Evolutionary conservation across 1,140 invertebrate species (phyloP).

Genomic region (Parapsyche elsis): DNA sequence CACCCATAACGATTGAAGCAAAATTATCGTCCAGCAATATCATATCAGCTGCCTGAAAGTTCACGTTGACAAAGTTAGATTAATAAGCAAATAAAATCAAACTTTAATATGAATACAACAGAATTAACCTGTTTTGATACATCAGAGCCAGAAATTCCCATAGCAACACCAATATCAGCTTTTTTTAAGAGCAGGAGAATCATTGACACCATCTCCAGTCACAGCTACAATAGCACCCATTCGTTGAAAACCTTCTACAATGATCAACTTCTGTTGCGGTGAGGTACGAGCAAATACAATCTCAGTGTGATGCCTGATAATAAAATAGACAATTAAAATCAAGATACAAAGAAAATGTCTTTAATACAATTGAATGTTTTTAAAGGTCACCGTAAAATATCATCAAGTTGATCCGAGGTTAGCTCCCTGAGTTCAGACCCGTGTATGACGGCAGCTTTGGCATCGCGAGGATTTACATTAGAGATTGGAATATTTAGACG

Average conservation of each 20-base stretch:
- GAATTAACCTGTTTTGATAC: constrained; percentile 75
- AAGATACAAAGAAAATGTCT: too few species aligned
- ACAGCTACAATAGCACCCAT: constrained; percentile 82
- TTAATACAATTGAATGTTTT: too few species aligned
- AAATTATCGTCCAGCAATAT: constrained; percentile 91
- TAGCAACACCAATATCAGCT: constrained; percentile 79
- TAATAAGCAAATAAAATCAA: background rate
- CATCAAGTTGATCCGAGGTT: constrained; percentile 62
- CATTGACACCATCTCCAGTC: constrained; percentile 86
- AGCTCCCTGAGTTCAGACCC: constrained; percentile 53
- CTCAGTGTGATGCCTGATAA: constrained; percentile 69
- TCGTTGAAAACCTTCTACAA: constrained; percentile 84
- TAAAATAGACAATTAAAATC: background rate
- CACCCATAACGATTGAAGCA: constrained; percentile 88
- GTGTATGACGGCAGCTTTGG: constrained; percentile 58
- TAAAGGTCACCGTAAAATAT: constrained; percentile 66
- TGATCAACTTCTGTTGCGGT: constrained; percentile 84
- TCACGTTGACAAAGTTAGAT: background rate
- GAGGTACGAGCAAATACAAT: constrained; percentile 88
- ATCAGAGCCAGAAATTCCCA: constrained; percentile 86
- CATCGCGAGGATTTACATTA: constrained; percentile 65
- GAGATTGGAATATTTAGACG: constrained; percentile 65
- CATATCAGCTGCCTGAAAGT: constrained; percentile 85
- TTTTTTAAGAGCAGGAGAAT: constrained; percentile 84
- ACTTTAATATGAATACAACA: background rate